Conservation (phyloP, 2,888 invertebrate genomes). For the Liposcelis brunnea region DNA sequence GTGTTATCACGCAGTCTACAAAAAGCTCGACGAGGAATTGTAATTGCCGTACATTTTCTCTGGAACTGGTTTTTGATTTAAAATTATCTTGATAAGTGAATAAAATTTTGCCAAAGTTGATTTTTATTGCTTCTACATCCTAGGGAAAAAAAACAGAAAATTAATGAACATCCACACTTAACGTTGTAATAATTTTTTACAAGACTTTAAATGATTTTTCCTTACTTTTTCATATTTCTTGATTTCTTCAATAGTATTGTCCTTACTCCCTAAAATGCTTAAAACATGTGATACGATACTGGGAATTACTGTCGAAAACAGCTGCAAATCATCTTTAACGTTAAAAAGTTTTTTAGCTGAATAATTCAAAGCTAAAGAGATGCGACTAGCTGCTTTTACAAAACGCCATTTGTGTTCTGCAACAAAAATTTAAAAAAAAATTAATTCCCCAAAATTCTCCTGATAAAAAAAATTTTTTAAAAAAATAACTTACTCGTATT, state of each 20-base stretch:
- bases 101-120: neutral
- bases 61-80: neutral
- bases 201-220: too few relatives aligned
- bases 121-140: neutral
- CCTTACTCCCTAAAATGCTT: neutral
- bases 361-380: neutral
- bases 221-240: neutral
- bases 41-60: neutral
- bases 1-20: neutral
- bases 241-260: neutral
- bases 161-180: too few relatives aligned
- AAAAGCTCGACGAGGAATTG: neutral
- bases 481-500: neutral
- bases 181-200: too few relatives aligned
- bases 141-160: conserved; percentile 1
- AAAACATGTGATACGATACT: neutral
- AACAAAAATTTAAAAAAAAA: neutral
- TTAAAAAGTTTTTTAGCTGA: neutral
- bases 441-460: neutral
- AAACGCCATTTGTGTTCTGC: neutral
- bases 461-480: neutral
- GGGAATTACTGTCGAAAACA: neutral
- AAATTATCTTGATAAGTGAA: conserved; percentile 1
- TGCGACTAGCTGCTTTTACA: neutral
- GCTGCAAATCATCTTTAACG: neutral